Evolutionary conservation across 64 coral and sea anemone species (phyloP), one percentile per base, ranked within the genome.

Genomic region (Trachythela sp.): DNA sequence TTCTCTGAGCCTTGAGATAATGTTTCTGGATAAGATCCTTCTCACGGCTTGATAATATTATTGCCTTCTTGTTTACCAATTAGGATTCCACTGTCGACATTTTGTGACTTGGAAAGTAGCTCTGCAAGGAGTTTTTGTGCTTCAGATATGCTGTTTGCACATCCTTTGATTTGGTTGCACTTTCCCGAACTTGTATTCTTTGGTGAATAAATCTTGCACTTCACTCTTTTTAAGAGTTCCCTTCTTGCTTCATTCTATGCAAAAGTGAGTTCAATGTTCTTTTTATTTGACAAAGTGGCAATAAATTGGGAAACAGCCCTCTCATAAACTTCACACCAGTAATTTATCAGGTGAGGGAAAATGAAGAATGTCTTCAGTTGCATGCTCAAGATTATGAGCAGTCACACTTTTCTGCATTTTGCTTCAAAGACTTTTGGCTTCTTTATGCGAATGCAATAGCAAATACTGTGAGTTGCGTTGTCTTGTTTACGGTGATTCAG

Each of bases 321-420:
- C 84, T 85, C 84, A 85, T 85, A 85, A 85, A 85, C 84, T 50
- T 85, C 84, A 85, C 84, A 85, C 84, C 84, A 85, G 84, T 85
- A 85, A 48, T 85, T n/a, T 85, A 85, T 85, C 84, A 18, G 87
- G 87, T 7, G 30, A 22, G 18, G 86, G 64, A 41, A 88, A 88
- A 10, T 22, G 86, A 13, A 71, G 36, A 32, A 85, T 85, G 42
- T 85, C 84, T 85, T 85, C 40, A 85, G 40, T 50, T 48, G 20
- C 84, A 85, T 85, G 84, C 84, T 85, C 84, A 50, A 85, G 84
- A 85, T 85, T 85, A 50, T 85, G 84, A 20, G 36, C 86, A 31
- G 36, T 88, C 60, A 88, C 30, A 32, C 39, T 11, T n/a, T n/a
- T n/a, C n/a, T n/a, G n/a, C n/a, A n/a, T n/a, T n/a, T n/a, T n/a